Percentiles rank a stretch among this genome's conserved stretches.
Evolutionary conservation across 35 echinoderm and acorn worm genomes (phyloP).

Genomic region (Apostichopus parvimensis): DNA sequence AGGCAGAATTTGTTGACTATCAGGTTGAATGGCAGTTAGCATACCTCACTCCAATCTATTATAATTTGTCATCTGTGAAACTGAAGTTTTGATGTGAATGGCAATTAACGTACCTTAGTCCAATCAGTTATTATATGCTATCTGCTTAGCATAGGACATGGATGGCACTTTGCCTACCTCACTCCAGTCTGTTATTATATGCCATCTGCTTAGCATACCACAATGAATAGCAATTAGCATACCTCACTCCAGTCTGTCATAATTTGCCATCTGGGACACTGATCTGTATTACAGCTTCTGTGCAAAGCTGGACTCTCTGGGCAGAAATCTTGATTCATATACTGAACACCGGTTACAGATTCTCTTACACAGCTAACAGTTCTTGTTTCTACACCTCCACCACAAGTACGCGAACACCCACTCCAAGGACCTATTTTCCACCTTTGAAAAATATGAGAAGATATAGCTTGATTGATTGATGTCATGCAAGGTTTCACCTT

Average conservation of each 20-base stretch:
- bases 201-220: too few relatives aligned
- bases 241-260: conserved; percentile 31
- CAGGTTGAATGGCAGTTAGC: too few relatives aligned
- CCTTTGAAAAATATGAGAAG: neutral
- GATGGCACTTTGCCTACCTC: too few relatives aligned
- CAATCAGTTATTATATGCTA: too few relatives aligned
- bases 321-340: neutral
- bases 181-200: too few relatives aligned
- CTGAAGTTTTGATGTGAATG: too few relatives aligned
- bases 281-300: neutral
- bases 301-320: neutral
- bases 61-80: neutral
- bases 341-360: neutral
- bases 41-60: too few relatives aligned
- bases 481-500: too few relatives aligned
- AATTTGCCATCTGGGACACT: conserved; percentile 7
- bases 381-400: neutral
- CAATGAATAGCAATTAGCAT: neutral
- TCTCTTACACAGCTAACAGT: neutral
- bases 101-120: too few relatives aligned
- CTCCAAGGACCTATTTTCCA: conserved; percentile 23
- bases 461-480: too few relatives aligned
- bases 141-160: too few relatives aligned
- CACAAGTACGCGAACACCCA: neutral
- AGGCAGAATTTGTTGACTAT: too few relatives aligned